These are phyloP conservation scores for Hemicrepidius hirtus DNA, from an alignment of 2,888 invertebrate species.

Conservation along the genomic window DNA sequence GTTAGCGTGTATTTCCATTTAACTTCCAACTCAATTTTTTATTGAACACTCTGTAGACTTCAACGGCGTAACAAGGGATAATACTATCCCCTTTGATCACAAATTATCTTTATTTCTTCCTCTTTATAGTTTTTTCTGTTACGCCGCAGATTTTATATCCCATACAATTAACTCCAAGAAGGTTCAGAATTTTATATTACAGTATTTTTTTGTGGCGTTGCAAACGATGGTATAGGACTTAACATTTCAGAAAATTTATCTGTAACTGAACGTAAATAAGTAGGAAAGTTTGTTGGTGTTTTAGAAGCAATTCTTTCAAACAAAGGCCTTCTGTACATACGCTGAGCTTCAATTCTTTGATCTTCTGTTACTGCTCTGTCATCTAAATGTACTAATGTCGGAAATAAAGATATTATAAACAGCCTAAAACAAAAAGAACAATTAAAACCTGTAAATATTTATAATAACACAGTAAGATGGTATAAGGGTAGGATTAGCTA, in stretches of 20 bases:
- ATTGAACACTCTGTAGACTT: no score
- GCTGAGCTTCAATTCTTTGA: slow-evolving; percentile 78
- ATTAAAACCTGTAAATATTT: no score
- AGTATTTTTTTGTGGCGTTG: slow-evolving; percentile 56
- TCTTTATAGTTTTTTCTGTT: no score
- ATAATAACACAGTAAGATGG: no score
- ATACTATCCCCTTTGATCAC: no score
- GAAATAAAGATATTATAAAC: slow-evolving; percentile 84
- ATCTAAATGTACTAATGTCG: slow-evolving; percentile 81
- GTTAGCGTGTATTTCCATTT: no score
- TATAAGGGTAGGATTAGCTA: no score
- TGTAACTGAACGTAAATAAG: slow-evolving; percentile 62
- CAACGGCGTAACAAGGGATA: no score
- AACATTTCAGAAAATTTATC: slow-evolving; percentile 61
- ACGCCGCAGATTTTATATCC: no score
- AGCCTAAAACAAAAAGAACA: slow-evolving; percentile 73
- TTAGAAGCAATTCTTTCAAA: slow-evolving; percentile 72
- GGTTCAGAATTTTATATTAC: slow-evolving; percentile 52
- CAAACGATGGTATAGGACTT: slow-evolving; percentile 55
- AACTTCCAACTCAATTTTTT: no score
- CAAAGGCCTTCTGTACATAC: slow-evolving; percentile 78
- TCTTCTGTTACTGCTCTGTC: slow-evolving; percentile 81
- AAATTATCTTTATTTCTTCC: no score
- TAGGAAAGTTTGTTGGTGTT: slow-evolving; percentile 62
- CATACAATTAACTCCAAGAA: not conserved